Percentiles rank a stretch among this genome's conserved stretches.
Conservation (phyloP, 2,113 vertebrate species). For the Leiothrix lutea region DNA sequence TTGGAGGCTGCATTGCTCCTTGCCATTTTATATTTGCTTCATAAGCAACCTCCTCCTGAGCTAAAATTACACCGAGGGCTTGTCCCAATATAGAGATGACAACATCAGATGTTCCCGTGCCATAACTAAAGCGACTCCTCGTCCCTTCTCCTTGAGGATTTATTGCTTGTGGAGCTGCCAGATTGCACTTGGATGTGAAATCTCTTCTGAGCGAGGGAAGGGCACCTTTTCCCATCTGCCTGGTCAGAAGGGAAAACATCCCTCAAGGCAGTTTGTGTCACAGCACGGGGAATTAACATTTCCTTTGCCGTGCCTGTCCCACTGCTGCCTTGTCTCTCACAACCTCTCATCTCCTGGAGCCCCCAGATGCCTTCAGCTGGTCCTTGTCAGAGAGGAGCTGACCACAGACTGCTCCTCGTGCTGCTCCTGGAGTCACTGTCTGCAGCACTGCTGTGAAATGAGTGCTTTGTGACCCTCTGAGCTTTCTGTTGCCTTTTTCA, state of each 20-base stretch:
- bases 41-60: not conserved
- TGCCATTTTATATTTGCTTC: not conserved
- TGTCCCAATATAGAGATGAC: not conserved
- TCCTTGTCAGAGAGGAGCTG: not conserved
- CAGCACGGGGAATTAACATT: not conserved
- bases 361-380: not conserved
- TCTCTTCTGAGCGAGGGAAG: not conserved
- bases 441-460: rapidly evolving
- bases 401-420: not conserved
- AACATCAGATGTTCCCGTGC: not conserved
- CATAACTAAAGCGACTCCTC: not conserved
- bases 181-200: not conserved
- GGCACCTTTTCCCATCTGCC: constrained; percentile 26
- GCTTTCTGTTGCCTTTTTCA: not conserved
- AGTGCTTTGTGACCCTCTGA: not conserved
- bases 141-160: not conserved
- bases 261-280: not conserved
- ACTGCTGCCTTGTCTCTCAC: not conserved
- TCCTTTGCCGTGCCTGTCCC: not conserved
- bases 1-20: not conserved
- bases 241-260: not conserved
- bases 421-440: not conserved
- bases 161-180: constrained; percentile 19
- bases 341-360: rapidly evolving
- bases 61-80: not conserved